Conservation (phyloP, 35 echinoderm and acorn worm genomes). For the Anneissia japonica region DNA sequence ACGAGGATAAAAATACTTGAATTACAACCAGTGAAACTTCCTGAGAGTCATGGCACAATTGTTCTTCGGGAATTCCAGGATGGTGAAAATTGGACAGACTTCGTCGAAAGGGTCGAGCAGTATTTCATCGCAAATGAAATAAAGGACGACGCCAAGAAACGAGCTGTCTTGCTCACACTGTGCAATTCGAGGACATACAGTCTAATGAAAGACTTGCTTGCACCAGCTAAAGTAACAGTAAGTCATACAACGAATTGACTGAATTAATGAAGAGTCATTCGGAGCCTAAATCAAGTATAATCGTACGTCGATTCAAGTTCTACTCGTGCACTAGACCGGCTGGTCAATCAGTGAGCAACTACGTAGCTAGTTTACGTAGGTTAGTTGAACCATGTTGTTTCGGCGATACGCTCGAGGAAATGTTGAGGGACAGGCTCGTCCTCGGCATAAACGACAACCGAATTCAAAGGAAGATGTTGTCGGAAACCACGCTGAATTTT, state of each 20-base stretch:
- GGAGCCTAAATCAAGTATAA: conserved; percentile 33
- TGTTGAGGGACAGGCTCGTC: conserved; percentile 46
- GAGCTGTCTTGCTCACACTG: conserved; percentile 1
- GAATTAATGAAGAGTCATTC: conserved; percentile 41
- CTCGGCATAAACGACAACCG: conserved; percentile 48
- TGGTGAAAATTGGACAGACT: conserved; percentile 10
- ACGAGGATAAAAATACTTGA: no score
- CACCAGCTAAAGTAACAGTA: not conserved
- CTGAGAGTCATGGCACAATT: not conserved
- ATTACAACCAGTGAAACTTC: no score
- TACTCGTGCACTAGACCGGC: conserved; percentile 24
- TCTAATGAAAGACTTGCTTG: not conserved
- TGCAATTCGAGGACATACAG: conserved; percentile 5
- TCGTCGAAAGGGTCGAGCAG: not conserved
- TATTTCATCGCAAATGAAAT: conserved; percentile 16
- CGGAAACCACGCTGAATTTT: not conserved
- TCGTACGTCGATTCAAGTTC: conserved; percentile 54
- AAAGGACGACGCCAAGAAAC: not conserved
- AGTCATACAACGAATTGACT: conserved; percentile 26
- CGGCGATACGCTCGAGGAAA: conserved; percentile 33
- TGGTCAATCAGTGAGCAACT: conserved; percentile 30
- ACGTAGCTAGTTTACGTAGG: conserved; percentile 24
- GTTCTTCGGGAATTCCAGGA: not conserved
- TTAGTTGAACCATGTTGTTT: conserved; percentile 45
- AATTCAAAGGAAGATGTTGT: conserved; percentile 26